Percentiles rank a stretch among this genome's conserved stretches.
phyloP scores from a whole-genome alignment of 2,888 invertebrate species.

The Oithona nana region DNA sequence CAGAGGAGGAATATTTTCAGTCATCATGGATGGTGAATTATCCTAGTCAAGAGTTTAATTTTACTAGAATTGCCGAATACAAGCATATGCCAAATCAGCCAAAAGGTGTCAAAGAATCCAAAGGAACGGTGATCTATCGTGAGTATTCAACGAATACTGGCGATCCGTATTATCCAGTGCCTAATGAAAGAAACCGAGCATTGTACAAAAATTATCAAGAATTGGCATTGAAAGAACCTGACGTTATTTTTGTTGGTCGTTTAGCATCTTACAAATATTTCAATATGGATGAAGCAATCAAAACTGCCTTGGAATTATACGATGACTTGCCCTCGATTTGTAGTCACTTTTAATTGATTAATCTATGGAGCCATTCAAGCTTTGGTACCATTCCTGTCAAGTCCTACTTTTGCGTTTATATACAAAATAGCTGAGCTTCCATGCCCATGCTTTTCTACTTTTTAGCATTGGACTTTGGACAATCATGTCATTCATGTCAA shows the following conservation, averaged over 20 bases:
- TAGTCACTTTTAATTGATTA: no score
- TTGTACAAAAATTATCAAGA: not conserved
- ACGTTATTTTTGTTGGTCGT: not conserved
- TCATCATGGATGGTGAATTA: not conserved
- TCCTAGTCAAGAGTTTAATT: not conserved
- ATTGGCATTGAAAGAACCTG: not conserved
- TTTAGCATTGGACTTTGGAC: no score
- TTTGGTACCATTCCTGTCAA: no score
- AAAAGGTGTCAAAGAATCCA: not conserved
- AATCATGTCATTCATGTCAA: no score
- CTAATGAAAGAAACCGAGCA: not conserved
- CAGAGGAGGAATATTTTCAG: not conserved
- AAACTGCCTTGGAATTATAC: not conserved
- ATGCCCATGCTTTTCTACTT: no score
- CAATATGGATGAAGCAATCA: constrained; percentile 6
- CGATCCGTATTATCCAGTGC: constrained; percentile 6
- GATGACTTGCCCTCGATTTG: no score
- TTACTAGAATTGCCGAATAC: not conserved
- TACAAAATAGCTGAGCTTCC: no score
- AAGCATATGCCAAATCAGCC: constrained; percentile 5
- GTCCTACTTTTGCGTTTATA: no score
- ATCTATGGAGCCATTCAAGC: no score
- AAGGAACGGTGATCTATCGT: not conserved
- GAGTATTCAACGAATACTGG: constrained; percentile 4
- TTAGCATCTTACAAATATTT: constrained; percentile 2